phyloP scores from a whole-genome alignment of 2,797 vertebrate genomes.

The Gastrophryne carolinensis region DNA sequence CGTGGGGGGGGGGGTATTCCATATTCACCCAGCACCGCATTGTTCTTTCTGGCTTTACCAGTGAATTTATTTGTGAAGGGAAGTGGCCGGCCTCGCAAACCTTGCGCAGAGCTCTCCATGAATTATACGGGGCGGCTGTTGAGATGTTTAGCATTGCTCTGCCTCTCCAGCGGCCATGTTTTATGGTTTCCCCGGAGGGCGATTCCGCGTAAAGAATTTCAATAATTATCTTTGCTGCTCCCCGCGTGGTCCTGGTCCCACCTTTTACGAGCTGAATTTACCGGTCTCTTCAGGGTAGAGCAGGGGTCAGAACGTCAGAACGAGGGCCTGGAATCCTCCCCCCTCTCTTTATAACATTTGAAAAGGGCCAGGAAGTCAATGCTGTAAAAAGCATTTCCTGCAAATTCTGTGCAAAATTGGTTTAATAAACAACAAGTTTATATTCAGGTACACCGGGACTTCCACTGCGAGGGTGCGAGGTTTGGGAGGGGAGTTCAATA shows the following conservation, averaged over 20 bases:
- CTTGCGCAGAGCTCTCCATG: not conserved
- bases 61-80: too few relatives aligned
- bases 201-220: conserved; percentile 35
- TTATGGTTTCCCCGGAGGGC: conserved; percentile 20
- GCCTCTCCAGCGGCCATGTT: conserved; percentile 10
- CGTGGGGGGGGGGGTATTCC: too few relatives aligned
- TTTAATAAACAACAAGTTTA: conserved; percentile 4
- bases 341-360: not conserved
- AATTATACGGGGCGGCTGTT: not conserved
- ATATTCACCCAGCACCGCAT: not conserved
- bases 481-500: too few relatives aligned
- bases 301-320: not conserved
- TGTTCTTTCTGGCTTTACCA: too few relatives aligned
- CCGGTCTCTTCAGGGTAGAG: not conserved
- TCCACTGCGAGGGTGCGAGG: not conserved
- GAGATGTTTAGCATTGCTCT: not conserved
- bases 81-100: not conserved
- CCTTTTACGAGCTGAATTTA: conserved; percentile 34
- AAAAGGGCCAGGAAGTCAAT: not conserved
- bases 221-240: conserved; percentile 17
- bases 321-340: not conserved
- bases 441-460: not conserved
- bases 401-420: not conserved
- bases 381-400: not conserved
- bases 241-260: not conserved